These are phyloP conservation scores for Hydractinia echinata DNA, from an alignment of 30 jellyfish, hydroid and myxozoan species.

Conservation along the genomic window DNA sequence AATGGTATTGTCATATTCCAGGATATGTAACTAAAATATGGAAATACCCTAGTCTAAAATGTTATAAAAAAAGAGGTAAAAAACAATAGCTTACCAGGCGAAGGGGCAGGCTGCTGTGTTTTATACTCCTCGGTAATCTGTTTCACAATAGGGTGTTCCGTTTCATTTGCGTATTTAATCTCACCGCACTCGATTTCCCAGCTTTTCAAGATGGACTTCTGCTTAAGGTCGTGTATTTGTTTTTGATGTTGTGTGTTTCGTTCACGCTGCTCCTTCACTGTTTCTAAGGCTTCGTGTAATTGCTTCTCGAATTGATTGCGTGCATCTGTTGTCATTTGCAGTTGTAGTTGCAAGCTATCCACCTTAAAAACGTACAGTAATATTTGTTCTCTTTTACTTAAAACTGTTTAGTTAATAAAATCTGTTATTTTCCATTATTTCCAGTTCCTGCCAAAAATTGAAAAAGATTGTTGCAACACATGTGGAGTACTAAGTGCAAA, in stretches of 20 bases:
- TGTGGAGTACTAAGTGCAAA: not conserved
- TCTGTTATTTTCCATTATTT: not conserved
- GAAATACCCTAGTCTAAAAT: too few relatives aligned
- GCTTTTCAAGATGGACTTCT: slow-evolving; percentile 52
- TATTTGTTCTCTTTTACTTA: not conserved
- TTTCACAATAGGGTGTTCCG: slow-evolving; percentile 81
- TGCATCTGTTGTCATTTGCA: slow-evolving; percentile 80
- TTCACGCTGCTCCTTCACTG: slow-evolving; percentile 82
- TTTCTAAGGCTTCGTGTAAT: slow-evolving; percentile 80
- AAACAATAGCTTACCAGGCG: slow-evolving; percentile 34
- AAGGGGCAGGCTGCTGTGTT: slow-evolving; percentile 53
- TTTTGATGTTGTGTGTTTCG: slow-evolving; percentile 63
- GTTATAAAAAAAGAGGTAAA: not conserved
- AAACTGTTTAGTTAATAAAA: not conserved
- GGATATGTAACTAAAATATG: too few relatives aligned
- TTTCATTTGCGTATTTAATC: slow-evolving; percentile 47
- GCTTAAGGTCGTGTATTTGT: slow-evolving; percentile 81
- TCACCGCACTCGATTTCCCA: slow-evolving; percentile 83
- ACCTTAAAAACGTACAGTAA: slow-evolving; percentile 1
- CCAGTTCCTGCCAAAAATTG: not conserved
- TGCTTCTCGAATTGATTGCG: slow-evolving; percentile 81
- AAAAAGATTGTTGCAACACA: not conserved
- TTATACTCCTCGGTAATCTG: slow-evolving; percentile 80
- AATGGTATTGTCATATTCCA: too few relatives aligned
- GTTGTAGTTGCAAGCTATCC: slow-evolving; percentile 78